Percentiles rank a stretch among this genome's conserved stretches.
Evolutionary conservation across 2,888 invertebrate genomes (phyloP).

Genomic region (Teleiodes luculella): DNA sequence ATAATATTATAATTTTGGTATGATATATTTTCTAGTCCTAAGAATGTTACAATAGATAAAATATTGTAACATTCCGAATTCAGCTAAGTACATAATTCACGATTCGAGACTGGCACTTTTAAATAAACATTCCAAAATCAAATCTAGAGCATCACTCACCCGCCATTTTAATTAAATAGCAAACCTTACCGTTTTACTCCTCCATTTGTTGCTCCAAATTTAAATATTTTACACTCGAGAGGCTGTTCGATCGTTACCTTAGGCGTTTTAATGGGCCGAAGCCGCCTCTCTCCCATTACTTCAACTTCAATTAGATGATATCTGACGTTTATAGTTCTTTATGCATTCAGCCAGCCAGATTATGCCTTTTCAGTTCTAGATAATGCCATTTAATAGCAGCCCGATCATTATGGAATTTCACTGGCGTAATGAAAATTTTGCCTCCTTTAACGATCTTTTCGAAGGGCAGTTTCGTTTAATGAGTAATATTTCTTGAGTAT

Average conservation of each 20-base stretch:
- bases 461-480: constrained; percentile 44
- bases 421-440: constrained; percentile 69
- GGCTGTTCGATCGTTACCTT: constrained; percentile 59
- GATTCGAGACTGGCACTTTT: constrained; percentile 9
- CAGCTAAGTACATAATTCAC: neutral
- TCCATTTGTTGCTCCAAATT: constrained; percentile 61
- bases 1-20: too few species aligned
- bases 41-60: too few species aligned
- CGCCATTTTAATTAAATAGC: constrained; percentile 56
- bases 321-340: constrained; percentile 77
- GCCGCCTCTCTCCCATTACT: constrained; percentile 51
- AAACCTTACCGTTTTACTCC: constrained; percentile 37
- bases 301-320: constrained; percentile 74
- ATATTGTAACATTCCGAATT: too few species aligned
- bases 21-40: too few species aligned
- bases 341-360: constrained; percentile 70
- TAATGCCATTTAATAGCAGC: constrained; percentile 68
- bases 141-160: constrained; percentile 32
- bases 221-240: constrained; percentile 61
- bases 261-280: constrained; percentile 60
- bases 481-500: constrained; percentile 43
- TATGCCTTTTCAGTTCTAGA: constrained; percentile 63
- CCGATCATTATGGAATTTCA: constrained; percentile 70
- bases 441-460: constrained; percentile 56
- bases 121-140: constrained; percentile 26